Percentiles rank a stretch among this genome's conserved stretches.
Conservation (phyloP, 2,113 vertebrate genomes). For the Glaucidium brasilianum region DNA sequence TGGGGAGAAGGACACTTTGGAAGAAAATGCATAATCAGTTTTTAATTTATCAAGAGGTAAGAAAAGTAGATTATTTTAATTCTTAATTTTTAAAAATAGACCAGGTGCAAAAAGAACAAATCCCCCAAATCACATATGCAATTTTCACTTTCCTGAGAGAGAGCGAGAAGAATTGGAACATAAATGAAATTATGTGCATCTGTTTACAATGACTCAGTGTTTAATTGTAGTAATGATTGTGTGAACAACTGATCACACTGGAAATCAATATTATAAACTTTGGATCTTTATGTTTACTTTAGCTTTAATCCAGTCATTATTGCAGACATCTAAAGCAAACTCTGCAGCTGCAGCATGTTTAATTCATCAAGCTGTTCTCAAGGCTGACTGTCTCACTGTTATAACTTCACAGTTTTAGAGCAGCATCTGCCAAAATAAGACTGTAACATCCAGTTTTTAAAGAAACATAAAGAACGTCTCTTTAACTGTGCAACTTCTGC, state of each 20-base stretch:
- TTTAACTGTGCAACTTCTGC: constrained; percentile 25
- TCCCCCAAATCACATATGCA: not conserved
- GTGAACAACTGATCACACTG: constrained; percentile 23
- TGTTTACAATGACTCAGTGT: constrained; percentile 34
- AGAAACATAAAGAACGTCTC: constrained; percentile 30
- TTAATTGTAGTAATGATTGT: constrained; percentile 41
- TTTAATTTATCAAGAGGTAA: not conserved
- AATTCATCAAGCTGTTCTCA: constrained; percentile 68
- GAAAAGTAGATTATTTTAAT: constrained; percentile 21
- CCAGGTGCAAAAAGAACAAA: constrained; percentile 36
- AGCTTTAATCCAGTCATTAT: constrained; percentile 58
- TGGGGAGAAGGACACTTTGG: not conserved
- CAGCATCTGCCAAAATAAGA: constrained; percentile 62
- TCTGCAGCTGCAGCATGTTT: constrained; percentile 71
- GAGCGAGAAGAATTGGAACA: not conserved
- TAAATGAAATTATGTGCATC: constrained; percentile 21
- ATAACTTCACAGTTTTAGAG: constrained; percentile 56
- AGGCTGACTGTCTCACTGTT: constrained; percentile 45
- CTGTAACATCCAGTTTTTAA: constrained; percentile 40
- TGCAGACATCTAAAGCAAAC: constrained; percentile 63
- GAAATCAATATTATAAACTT: constrained; percentile 64
- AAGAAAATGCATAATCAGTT: not conserved
- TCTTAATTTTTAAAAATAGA: constrained; percentile 12
- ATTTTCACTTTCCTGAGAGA: constrained; percentile 7
- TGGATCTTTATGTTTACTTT: constrained; percentile 60